Conservation (phyloP, 2,888 invertebrate species). For the Trissonchulus latispiculum region DNA sequence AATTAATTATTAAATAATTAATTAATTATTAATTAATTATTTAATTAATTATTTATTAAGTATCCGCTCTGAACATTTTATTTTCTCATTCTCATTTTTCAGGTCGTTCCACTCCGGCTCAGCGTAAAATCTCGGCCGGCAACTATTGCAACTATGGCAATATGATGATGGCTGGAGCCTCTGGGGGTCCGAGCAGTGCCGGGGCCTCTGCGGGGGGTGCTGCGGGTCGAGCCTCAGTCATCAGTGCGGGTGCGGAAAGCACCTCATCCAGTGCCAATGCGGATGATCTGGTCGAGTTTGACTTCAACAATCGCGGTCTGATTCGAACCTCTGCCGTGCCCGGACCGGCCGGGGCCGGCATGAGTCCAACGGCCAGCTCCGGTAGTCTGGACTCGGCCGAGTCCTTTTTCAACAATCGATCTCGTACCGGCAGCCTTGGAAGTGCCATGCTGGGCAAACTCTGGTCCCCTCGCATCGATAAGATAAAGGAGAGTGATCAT, state of each 20-base stretch:
- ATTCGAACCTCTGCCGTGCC: neutral
- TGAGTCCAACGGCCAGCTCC: slow-evolving; percentile 9
- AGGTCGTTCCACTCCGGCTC: neutral
- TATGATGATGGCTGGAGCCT: neutral
- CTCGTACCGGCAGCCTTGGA: slow-evolving; percentile 13
- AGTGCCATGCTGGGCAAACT: slow-evolving; percentile 5
- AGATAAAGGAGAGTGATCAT: neutral
- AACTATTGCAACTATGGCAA: neutral
- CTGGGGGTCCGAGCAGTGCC: neutral
- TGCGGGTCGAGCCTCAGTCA: neutral
- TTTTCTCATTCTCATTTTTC: too few relatives aligned
- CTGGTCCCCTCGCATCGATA: slow-evolving; percentile 15
- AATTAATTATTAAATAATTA: too few relatives aligned
- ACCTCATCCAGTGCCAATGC: slow-evolving; percentile 1
- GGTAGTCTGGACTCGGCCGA: neutral
- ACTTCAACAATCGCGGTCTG: slow-evolving; percentile 8
- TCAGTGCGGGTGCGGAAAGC: neutral
- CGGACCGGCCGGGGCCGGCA: neutral
- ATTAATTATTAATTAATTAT: too few relatives aligned
- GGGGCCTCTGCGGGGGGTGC: neutral
- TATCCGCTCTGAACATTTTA: too few relatives aligned
- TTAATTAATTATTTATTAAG: too few relatives aligned
- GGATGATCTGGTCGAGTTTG: slow-evolving; percentile 15
- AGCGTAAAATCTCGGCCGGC: neutral
- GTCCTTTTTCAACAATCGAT: neutral